A percentile compares a stretch with the other conserved stretches of the same genome.
Evolutionary conservation across 2,113 vertebrate genomes (phyloP).

Genomic region (Candoia aspera): DNA sequence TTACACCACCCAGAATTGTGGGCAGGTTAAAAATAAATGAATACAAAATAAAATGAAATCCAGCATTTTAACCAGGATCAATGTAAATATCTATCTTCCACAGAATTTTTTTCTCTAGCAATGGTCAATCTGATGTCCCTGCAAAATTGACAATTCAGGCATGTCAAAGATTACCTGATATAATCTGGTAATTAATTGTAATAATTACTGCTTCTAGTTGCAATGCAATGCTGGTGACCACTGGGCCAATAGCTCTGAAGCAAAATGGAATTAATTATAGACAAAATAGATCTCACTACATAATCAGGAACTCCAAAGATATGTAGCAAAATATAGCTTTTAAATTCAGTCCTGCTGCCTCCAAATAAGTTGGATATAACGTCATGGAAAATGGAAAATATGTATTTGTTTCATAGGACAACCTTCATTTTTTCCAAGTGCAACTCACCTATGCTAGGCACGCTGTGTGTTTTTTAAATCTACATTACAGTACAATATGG

Average conservation of each 20-base stretch:
- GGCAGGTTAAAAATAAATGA: background rate
- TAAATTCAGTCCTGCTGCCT: background rate
- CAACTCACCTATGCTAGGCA: background rate
- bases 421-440: too few species aligned
- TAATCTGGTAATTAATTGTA: background rate
- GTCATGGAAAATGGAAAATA: background rate
- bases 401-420: background rate
- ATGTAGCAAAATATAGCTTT: background rate
- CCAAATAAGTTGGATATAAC: background rate
- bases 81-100: background rate
- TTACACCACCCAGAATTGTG: background rate
- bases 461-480: background rate
- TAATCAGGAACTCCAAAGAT: background rate
- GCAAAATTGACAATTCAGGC: background rate
- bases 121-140: background rate
- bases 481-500: background rate
- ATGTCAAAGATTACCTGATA: background rate
- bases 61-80: background rate
- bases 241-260: background rate
- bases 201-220: background rate
- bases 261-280: background rate
- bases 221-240: background rate
- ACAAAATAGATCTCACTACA: background rate
- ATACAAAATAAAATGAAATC: background rate
- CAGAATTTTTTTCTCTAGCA: background rate